Conservation (phyloP, 2,888 invertebrate genomes). For the Chrysina gloriosa region DNA sequence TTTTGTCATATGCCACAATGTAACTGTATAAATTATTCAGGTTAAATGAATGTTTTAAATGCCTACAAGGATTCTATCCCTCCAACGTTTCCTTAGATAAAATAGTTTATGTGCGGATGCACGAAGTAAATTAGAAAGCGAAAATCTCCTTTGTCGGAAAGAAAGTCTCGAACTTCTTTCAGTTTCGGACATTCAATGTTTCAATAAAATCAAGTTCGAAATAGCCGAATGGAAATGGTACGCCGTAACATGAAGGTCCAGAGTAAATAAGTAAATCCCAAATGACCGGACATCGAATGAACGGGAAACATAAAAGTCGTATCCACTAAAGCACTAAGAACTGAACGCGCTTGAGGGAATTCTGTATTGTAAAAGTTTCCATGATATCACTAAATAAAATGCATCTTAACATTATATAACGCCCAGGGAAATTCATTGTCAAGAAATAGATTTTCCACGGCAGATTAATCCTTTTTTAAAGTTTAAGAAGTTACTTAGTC, state of each 20-base stretch:
- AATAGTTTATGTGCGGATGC: no score
- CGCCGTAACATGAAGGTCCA: conserved; percentile 43
- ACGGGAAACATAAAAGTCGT: conserved; percentile 40
- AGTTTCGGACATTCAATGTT: conserved; percentile 41
- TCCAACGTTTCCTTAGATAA: no score
- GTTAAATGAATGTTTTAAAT: no score
- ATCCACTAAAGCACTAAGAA: conserved; percentile 22
- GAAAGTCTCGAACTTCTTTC: not conserved
- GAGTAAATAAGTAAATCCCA: conserved; percentile 48
- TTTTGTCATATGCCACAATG: no score
- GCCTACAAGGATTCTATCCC: no score
- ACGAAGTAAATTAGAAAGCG: conserved; percentile 3
- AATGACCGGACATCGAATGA: conserved; percentile 43
- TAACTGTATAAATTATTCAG: no score
- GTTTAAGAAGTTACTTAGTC: no score
- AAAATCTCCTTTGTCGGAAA: not conserved
- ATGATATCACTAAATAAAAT: conserved; percentile 19
- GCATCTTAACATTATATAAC: conserved; percentile 12
- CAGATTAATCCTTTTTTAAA: no score
- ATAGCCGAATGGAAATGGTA: conserved; percentile 43
- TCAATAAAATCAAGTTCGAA: conserved; percentile 46
- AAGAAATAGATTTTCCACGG: not conserved
- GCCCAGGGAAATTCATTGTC: not conserved
- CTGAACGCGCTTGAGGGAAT: conserved; percentile 37
- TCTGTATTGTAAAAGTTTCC: conserved; percentile 35